A percentile compares a stretch with the other conserved stretches of the same genome.
Evolutionary conservation across 2,888 invertebrate genomes (phyloP).

Genomic region (Cancer borealis): DNA sequence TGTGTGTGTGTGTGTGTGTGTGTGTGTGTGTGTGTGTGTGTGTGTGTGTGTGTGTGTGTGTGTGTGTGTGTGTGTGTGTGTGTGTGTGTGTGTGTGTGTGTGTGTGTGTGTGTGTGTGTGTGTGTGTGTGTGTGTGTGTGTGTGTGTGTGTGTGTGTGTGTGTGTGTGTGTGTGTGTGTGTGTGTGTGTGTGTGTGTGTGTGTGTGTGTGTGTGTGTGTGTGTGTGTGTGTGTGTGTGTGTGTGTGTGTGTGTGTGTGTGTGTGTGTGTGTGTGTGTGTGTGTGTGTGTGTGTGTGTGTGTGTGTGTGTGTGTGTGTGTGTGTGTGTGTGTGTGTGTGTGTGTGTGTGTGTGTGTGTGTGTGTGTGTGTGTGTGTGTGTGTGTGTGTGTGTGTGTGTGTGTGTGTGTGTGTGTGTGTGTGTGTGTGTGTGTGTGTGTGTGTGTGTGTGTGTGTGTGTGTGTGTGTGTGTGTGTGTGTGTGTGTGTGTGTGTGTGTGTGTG

Average conservation of each 20-base stretch:
- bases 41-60: constrained; percentile 2
- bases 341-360: background rate
- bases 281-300: background rate
- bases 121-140: background rate
- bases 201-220: background rate
- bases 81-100: background rate
- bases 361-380: background rate
- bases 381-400: background rate
- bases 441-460: background rate
- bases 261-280: background rate
- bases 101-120: background rate
- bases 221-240: background rate
- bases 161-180: background rate
- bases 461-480: background rate
- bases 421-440: constrained; percentile 2
- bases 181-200: background rate
- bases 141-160: background rate
- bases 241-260: background rate
- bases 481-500: background rate
- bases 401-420: background rate
- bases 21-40: background rate
- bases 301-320: background rate
- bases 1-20: background rate
- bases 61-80: background rate
- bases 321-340: background rate